Evolutionary conservation across 1,140 invertebrate species (phyloP).

Genomic region (Trichoplusia ni): DNA sequence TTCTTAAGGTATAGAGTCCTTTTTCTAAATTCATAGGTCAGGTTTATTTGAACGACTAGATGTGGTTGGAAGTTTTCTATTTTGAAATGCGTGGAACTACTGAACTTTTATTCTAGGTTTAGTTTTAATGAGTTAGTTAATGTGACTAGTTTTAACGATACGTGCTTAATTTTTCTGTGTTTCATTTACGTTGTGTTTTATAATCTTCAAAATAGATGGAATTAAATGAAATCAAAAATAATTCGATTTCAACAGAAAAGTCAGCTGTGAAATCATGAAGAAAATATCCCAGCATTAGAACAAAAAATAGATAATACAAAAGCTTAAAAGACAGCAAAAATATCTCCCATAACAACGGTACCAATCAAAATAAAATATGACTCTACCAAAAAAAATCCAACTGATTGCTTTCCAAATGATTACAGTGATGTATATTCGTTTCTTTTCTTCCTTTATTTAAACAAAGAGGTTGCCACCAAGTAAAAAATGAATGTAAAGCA

Average conservation of each 20-base stretch:
- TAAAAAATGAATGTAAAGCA: slow-evolving; percentile 20
- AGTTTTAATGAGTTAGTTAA: slow-evolving; percentile 26
- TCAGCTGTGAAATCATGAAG: no score
- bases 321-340: no score
- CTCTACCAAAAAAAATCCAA: neutral
- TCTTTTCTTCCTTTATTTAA: slow-evolving; percentile 14
- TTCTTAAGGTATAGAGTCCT: slow-evolving; percentile 4
- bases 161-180: no score
- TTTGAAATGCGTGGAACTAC: slow-evolving; percentile 33
- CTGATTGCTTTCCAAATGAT: neutral
- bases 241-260: no score
- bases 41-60: neutral
- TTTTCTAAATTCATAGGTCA: slow-evolving; percentile 27
- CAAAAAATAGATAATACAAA: no score
- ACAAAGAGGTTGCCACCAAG: slow-evolving; percentile 2
- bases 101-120: slow-evolving; percentile 28
- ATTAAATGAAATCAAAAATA: no score
- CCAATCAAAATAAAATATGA: neutral
- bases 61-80: slow-evolving; percentile 23
- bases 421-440: neutral
- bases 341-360: no score
- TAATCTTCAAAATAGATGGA: no score
- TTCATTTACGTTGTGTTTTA: no score
- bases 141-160: slow-evolving; percentile 1
- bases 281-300: no score